Percentiles rank a stretch among this genome's conserved stretches.
phyloP scores from a whole-genome alignment of 2,113 vertebrate genomes.

The Callionymus lyra region DNA sequence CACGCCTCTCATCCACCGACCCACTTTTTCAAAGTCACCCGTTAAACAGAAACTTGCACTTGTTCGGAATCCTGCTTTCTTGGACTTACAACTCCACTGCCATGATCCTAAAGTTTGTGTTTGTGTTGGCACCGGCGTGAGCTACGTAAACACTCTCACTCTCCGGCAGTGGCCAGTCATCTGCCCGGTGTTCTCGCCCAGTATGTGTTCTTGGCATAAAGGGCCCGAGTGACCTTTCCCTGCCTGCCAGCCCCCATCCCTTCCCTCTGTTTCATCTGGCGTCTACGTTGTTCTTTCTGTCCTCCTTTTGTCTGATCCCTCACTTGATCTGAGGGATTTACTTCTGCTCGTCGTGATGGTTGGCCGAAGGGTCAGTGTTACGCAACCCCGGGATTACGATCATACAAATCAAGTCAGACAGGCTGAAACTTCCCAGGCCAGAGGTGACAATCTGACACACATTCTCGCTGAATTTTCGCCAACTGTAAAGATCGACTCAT shows the following conservation, averaged over 20 bases:
- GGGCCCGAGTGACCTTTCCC: conserved; percentile 22
- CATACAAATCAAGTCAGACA: conserved; percentile 42
- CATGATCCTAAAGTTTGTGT: too few relatives aligned
- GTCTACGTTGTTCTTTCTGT: conserved; percentile 36
- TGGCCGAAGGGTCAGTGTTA: conserved; percentile 37
- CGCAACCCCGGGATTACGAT: conserved; percentile 41
- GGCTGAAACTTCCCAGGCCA: conserved; percentile 33
- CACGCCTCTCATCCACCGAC: too few relatives aligned
- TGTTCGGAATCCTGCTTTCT: too few relatives aligned
- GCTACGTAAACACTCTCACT: conserved; percentile 13
- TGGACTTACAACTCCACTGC: too few relatives aligned
- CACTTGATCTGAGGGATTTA: conserved; percentile 54
- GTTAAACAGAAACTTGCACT: too few relatives aligned
- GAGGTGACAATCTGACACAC: conserved; percentile 10
- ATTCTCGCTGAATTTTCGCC: too few relatives aligned
- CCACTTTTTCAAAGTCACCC: too few relatives aligned
- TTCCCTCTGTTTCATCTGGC: conserved; percentile 21
- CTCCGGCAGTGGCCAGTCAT: conserved; percentile 22
- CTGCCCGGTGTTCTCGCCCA: conserved; percentile 17
- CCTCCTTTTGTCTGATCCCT: conserved; percentile 40
- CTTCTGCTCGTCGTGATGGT: conserved; percentile 19
- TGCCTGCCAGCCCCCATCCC: conserved; percentile 22
- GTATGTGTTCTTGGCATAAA: conserved; percentile 28
- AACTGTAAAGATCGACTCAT: too few relatives aligned
- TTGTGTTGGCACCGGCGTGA: too few relatives aligned